Conservation (phyloP, 2,888 invertebrate genomes). For the Caenorhabditis uteleia region DNA sequence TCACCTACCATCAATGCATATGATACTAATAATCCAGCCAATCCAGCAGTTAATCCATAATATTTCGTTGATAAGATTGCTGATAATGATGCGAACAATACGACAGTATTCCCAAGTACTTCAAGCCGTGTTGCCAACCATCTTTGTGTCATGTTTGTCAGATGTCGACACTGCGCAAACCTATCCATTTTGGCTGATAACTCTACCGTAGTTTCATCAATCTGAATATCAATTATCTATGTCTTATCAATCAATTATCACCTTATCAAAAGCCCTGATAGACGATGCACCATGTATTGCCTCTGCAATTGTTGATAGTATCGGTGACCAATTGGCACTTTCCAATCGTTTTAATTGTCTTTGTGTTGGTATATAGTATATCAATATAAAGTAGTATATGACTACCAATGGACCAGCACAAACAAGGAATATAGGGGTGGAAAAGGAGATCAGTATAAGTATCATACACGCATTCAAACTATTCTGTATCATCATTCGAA, state of each 20-base stretch:
- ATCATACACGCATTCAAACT: conserved; percentile 42
- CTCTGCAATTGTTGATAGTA: conserved; percentile 95
- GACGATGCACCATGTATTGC: conserved; percentile 77
- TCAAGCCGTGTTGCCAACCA: conserved; percentile 94
- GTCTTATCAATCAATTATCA: too few relatives aligned
- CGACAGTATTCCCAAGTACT: conserved; percentile 83
- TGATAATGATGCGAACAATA: conserved; percentile 90
- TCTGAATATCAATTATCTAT: too few relatives aligned
- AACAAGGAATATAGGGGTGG: conserved; percentile 53
- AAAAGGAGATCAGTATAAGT: conserved; percentile 41
- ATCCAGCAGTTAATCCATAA: conserved; percentile 71
- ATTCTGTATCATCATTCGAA: conserved; percentile 48
- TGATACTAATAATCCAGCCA: conserved; percentile 74
- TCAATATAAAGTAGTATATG: conserved; percentile 55
- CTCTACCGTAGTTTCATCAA: neutral
- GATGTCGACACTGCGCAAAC: conserved; percentile 50
- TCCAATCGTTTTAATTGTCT: conserved; percentile 90
- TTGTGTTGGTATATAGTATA: conserved; percentile 90
- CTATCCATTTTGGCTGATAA: conserved; percentile 30
- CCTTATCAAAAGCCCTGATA: conserved; percentile 68
- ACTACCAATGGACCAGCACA: conserved; percentile 48
- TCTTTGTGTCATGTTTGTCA: conserved; percentile 50
- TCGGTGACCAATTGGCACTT: conserved; percentile 90
- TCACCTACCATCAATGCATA: conserved; percentile 67
- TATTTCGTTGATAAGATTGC: conserved; percentile 76